Percentiles rank a stretch among this genome's conserved stretches.
phyloP scores from a whole-genome alignment of 2,113 vertebrate species.

The Eptatretus burgeri region DNA sequence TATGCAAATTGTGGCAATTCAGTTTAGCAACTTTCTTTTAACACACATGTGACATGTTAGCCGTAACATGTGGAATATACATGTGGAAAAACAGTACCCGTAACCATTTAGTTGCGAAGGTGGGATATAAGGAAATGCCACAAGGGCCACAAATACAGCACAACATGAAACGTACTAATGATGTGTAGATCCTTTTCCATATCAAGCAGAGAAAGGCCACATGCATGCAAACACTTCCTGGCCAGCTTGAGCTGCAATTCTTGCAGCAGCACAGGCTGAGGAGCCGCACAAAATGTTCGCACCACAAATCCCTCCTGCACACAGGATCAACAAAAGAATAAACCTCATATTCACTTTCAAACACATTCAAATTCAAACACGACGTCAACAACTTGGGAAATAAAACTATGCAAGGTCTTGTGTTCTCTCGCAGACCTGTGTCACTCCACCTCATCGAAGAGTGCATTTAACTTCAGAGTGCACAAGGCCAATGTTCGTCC shows the following conservation, averaged over 20 bases:
- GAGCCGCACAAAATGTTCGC: slow-evolving; percentile 73
- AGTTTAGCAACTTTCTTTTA: no score
- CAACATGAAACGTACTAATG: slow-evolving; percentile 43
- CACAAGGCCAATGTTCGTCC: no score
- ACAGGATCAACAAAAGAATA: neutral
- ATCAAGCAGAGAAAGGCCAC: slow-evolving; percentile 88
- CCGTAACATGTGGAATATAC: no score
- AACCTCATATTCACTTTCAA: neutral
- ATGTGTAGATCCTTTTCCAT: slow-evolving; percentile 95
- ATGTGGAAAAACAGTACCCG: no score
- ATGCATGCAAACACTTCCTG: slow-evolving; percentile 87
- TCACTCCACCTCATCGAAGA: no score
- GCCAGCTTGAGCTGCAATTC: slow-evolving; percentile 92
- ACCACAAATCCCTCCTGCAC: slow-evolving; percentile 85
- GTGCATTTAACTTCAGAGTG: no score
- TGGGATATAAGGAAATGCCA: no score
- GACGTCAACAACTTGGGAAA: neutral
- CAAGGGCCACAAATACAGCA: slow-evolving; percentile 3
- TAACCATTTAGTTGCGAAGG: no score
- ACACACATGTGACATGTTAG: no score
- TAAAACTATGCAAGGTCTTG: neutral
- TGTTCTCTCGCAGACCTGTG: no score
- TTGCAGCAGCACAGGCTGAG: slow-evolving; percentile 75
- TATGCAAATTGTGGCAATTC: no score
- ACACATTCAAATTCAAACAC: neutral